These are phyloP conservation scores for Hylaeus volcanicus DNA, from an alignment of 1,140 invertebrate species.

Conservation along the genomic window DNA sequence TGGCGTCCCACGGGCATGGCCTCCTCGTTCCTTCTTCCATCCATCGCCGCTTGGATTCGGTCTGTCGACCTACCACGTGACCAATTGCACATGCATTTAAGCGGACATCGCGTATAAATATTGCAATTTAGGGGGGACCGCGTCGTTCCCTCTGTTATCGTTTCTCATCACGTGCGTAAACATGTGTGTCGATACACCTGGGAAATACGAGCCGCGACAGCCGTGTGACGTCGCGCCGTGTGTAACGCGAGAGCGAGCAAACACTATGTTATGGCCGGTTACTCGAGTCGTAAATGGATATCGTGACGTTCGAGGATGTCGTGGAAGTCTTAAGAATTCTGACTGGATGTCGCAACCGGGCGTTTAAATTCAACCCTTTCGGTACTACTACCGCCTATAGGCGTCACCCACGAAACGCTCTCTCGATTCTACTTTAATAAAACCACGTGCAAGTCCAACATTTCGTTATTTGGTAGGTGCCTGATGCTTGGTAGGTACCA, in stretches of 20 bases:
- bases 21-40: too few species aligned
- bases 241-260: slow-evolving; percentile 2
- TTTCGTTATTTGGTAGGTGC: too few species aligned
- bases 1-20: too few species aligned
- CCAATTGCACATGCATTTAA: too few species aligned
- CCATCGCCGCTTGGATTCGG: too few species aligned
- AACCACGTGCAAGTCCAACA: too few species aligned
- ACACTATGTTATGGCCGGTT: slow-evolving; percentile 9
- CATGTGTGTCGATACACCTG: slow-evolving; percentile 2
- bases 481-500: too few species aligned
- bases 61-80: too few species aligned
- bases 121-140: not conserved
- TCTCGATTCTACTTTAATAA: too few species aligned
- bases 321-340: not conserved
- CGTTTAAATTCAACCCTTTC: not conserved
- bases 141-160: not conserved
- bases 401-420: too few species aligned
- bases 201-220: slow-evolving; percentile 3
- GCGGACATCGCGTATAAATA: not conserved
- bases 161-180: not conserved
- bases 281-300: slow-evolving; percentile 28
- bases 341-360: not conserved
- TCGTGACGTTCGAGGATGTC: not conserved
- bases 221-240: not conserved
- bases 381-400: not conserved